phyloP scores from a whole-genome alignment of 1,140 invertebrate species.

The Pogonus chalceus region DNA sequence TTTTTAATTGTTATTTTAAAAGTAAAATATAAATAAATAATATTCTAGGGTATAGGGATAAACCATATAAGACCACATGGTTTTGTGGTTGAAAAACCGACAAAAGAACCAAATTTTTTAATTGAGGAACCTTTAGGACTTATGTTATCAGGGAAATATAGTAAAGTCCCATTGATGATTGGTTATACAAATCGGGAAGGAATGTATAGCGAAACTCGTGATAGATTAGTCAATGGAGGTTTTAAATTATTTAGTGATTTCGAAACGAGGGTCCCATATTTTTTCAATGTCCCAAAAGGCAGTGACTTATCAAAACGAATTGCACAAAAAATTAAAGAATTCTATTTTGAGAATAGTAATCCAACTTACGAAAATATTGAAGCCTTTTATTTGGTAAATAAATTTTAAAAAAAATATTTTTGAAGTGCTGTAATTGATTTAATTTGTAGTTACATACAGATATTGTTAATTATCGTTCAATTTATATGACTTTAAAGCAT shows the following conservation, averaged over 20 bases:
- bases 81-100: conserved; percentile 12
- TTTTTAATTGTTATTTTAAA: neutral
- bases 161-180: conserved; percentile 25
- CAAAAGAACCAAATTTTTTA: conserved; percentile 20
- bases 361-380: neutral
- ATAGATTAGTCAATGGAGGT: neutral
- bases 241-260: conserved; percentile 6
- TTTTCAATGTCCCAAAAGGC: conserved; percentile 8
- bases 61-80: neutral
- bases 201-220: neutral
- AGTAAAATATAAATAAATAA: neutral
- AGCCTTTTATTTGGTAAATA: conserved; percentile 1
- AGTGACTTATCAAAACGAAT: conserved; percentile 10
- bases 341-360: conserved; percentile 12
- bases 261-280: conserved; percentile 9
- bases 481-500: conserved; percentile 15
- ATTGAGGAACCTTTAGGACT: conserved; percentile 22
- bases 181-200: conserved; percentile 27
- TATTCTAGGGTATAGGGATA: neutral
- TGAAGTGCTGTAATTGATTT: conserved; percentile 4
- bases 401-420: conserved; percentile 7
- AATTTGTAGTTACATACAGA: conserved; percentile 20
- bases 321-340: conserved; percentile 14
- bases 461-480: conserved; percentile 14
- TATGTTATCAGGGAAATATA: conserved; percentile 24